phyloP scores from a whole-genome alignment of 2,888 invertebrate species.

The Nowickia ferox region DNA sequence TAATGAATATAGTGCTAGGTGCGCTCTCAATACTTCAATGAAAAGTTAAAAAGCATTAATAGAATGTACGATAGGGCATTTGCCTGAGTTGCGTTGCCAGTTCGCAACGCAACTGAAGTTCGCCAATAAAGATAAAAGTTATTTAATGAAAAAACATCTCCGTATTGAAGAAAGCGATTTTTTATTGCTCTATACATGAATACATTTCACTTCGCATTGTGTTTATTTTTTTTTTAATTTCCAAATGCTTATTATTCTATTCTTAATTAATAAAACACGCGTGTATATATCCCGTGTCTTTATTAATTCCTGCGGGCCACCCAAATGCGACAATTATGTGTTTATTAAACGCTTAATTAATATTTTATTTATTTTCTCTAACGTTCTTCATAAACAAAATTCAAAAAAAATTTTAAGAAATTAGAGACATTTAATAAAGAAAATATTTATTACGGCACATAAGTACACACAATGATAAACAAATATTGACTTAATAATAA shows the following conservation, averaged over 20 bases:
- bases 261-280: not conserved
- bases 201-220: too few relatives aligned
- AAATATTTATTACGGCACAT: not conserved
- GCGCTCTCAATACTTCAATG: too few relatives aligned
- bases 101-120: too few relatives aligned
- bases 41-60: too few relatives aligned
- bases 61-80: too few relatives aligned
- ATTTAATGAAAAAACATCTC: too few relatives aligned
- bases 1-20: too few relatives aligned
- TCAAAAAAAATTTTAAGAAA: not conserved
- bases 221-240: not conserved
- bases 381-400: not conserved
- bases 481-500: constrained; percentile 25
- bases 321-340: not conserved
- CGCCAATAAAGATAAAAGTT: too few relatives aligned
- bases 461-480: not conserved
- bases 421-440: constrained; percentile 15
- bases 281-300: not conserved
- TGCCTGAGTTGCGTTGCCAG: too few relatives aligned
- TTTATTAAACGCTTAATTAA: not conserved
- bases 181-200: too few relatives aligned
- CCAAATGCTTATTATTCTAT: not conserved
- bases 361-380: constrained; percentile 19
- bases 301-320: not conserved
- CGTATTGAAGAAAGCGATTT: too few relatives aligned